Base-by-base conservation (phyloP, 2,888 invertebrate species). In the Gasteruption jaculator region DNA sequence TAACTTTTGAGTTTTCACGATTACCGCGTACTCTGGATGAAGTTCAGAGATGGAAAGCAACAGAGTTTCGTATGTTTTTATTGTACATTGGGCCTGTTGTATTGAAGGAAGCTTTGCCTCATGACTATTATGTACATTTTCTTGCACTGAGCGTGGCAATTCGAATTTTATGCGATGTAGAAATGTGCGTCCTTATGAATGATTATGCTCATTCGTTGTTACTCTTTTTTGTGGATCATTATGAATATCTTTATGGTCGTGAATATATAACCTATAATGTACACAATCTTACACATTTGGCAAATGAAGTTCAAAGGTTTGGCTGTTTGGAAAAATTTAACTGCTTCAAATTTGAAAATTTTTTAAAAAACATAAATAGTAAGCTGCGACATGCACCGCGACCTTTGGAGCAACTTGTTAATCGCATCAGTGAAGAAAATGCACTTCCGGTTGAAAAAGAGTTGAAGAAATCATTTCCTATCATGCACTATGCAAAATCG, bases 1-100 rank as follows among this genome's bases (percentile, higher is more conserved):
- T 51, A 22, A 54, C 58, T 5, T 16, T n/a, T 26, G 59, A 59
- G 47, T 55, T 58, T 35, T 50, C 48, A 27, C 26, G 58, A 18
- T 55, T 54, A 48, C 54, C 57, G 11, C 32, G 57, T 38, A 30
- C 41, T 4, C 20, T 44, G n/a, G 12, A 34, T n/a, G 22, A 35
- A 5, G 10, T 35, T 15, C 30, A 44, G 6, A 5, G 33, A 5
- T 54, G 45, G 35, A 54, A 56, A 40, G 51, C 45, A 7, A 44
- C n/a, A n/a, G n/a, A n/a, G n/a, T n/a, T n/a, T n/a, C n/a, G n/a
- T n/a, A n/a, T n/a, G n/a, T n/a, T n/a, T 42, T 41, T 56, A 20
- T 33, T 56, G 11, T 53, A 56, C 29, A 49, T 49, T 7, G 58
- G 57, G 27, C 42, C 46, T 24, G 32, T 51, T 20, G 44, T 52